Conservation (phyloP, 2,797 vertebrate species). For the Cephalopachus bancanus region DNA sequence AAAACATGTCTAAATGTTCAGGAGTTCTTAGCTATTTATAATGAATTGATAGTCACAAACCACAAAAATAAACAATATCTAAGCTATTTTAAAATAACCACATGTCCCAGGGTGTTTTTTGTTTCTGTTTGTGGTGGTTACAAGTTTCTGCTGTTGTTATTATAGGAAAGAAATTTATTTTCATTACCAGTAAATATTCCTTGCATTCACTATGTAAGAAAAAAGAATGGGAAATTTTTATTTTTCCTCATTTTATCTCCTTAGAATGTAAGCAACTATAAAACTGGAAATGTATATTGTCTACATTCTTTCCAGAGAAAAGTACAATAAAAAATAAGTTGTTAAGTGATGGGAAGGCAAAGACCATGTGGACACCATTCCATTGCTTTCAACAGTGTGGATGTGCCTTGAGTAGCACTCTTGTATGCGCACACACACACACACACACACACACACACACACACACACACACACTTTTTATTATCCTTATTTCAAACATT, state of each 20-base stretch:
- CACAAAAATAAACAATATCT: conserved; percentile 42
- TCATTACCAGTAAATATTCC: conserved; percentile 10
- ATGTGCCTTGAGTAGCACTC: neutral
- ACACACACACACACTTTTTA: neutral
- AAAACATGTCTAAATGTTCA: conserved; percentile 64
- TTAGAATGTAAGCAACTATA: conserved; percentile 58
- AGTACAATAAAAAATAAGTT: neutral
- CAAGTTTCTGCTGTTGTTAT: conserved; percentile 8
- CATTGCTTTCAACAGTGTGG: neutral
- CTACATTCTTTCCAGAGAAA: conserved; percentile 35
- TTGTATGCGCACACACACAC: too few species aligned
- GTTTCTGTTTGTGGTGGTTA: neutral
- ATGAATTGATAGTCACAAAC: conserved; percentile 16
- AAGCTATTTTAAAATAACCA: conserved; percentile 71
- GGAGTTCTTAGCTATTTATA: conserved; percentile 43
- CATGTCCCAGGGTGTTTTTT: neutral
- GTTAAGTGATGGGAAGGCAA: neutral
- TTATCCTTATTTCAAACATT: neutral
- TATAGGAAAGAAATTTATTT: conserved; percentile 59
- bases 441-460: too few species aligned
- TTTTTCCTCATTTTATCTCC: conserved; percentile 8
- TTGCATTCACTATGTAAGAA: conserved; percentile 43
- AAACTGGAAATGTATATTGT: conserved; percentile 2
- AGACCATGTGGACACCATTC: neutral
- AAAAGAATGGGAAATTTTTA: conserved; percentile 18